Evolutionary conservation across 2,797 vertebrate species (phyloP), one percentile per base, ranked within the genome.

Genomic region (Intellagama lesueurii): DNA sequence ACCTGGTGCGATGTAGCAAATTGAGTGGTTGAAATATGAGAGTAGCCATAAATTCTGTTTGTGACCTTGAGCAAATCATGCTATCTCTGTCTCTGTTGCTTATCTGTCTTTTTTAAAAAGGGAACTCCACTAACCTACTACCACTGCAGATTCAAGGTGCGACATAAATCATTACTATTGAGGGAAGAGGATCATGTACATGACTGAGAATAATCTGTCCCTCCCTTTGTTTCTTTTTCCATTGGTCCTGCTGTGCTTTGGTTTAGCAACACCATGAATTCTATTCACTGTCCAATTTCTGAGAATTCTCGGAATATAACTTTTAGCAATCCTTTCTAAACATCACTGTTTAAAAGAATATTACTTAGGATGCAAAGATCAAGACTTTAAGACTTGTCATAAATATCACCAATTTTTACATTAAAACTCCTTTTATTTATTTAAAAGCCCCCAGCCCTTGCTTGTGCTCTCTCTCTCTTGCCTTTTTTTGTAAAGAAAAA

Each of bases 401-500:
- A 56, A 87, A 66, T 86, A 83, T 89, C 86, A 79, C 78, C 84
- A 78, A n/a, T 89, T 83, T 77, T 40, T 40, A 70, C 80, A 86
- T 64, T 40, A 83, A 66, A 90, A 91, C 89, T 47, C 49, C 79
- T 60, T 85, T 83, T 89, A 77, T 90, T 90, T 90, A 66, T 77
- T 2, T 40, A 76, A 82, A 90, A 90, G 86, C 22, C 28, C 44
- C 30, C 66, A 68, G 32, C 19, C 69, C 35, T 81, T 76, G 52
- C 47, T 24, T 64, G 60, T 64, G 60, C 19, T 64, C 16, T 64
- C 60, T 64, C 17, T 49, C 87, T 70, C 64, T 44, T 6, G 0
- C 56, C 1, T 79, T 90, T 92, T 90, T 93, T 30, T 30, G 68
- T 2, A 1, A 87, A 88, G 86, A 87, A 80, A 80, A 82, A 56